These are phyloP conservation scores for Euwallacea similis DNA, from an alignment of 1,140 invertebrate species.

Conservation along the genomic window DNA sequence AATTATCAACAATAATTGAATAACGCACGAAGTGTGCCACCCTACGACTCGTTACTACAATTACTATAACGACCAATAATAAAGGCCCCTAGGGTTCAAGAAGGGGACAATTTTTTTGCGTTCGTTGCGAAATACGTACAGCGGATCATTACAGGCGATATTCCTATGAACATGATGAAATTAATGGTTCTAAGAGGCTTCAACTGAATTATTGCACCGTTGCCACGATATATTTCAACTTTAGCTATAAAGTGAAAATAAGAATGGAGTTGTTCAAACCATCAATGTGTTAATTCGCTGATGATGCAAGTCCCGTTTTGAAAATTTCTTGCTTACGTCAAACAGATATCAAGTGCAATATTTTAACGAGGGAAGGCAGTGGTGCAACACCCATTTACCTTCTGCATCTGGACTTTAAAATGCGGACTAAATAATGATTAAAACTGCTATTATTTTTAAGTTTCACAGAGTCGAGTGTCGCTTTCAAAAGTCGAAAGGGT, in stretches of 20 bases:
- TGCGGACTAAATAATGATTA: constrained; percentile 35
- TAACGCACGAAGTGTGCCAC: constrained; percentile 34
- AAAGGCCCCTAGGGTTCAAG: not conserved
- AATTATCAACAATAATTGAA: constrained; percentile 35
- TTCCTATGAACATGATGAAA: too few relatives aligned
- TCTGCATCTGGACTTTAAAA: constrained; percentile 21
- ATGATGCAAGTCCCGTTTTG: not conserved
- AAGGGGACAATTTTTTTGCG: constrained; percentile 23
- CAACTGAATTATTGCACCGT: too few relatives aligned
- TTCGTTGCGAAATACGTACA: too few relatives aligned
- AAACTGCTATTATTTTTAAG: constrained; percentile 38
- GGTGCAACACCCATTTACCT: constrained; percentile 43
- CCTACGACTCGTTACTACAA: constrained; percentile 27
- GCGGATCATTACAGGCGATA: too few relatives aligned
- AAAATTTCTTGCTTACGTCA: constrained; percentile 15
- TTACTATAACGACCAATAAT: constrained; percentile 27
- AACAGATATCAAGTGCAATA: constrained; percentile 45
- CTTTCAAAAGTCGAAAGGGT: constrained; percentile 25
- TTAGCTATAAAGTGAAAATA: too few relatives aligned
- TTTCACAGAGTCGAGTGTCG: constrained; percentile 25
- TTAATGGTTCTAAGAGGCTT: too few relatives aligned
- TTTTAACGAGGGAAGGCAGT: constrained; percentile 52
- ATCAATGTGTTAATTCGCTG: too few relatives aligned
- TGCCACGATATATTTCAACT: too few relatives aligned
- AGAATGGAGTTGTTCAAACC: too few relatives aligned